phyloP scores from a whole-genome alignment of 2,888 invertebrate species.

The Deilephila elpenor region DNA sequence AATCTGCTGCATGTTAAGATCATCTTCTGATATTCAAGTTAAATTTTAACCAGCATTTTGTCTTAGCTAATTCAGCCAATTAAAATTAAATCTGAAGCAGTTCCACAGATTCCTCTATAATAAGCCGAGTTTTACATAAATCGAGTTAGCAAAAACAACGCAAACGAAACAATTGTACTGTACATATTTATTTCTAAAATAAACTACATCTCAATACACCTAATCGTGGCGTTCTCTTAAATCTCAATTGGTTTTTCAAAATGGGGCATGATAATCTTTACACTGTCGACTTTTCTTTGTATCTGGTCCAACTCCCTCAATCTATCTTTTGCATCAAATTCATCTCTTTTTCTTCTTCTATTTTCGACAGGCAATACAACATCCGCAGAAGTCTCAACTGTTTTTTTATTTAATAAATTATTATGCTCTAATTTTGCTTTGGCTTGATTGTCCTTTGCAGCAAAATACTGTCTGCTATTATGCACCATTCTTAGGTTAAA shows the following conservation, averaged over 20 bases:
- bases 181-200: constrained; percentile 32
- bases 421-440: constrained; percentile 28
- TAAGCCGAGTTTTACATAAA: too few species aligned
- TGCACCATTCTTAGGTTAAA: constrained; percentile 38
- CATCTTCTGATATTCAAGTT: too few species aligned
- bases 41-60: too few species aligned
- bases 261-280: constrained; percentile 38
- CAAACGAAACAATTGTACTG: background rate
- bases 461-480: constrained; percentile 49
- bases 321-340: constrained; percentile 42
- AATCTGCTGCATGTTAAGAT: too few species aligned
- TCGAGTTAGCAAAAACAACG: background rate
- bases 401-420: background rate
- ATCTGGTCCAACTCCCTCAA: constrained; percentile 54
- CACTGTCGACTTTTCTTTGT: constrained; percentile 50
- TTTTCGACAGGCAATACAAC: background rate
- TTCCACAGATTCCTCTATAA: too few species aligned
- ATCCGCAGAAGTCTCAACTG: background rate
- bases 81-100: too few species aligned
- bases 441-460: constrained; percentile 18
- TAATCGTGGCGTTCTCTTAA: constrained; percentile 2
- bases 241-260: constrained; percentile 20
- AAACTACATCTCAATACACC: constrained; percentile 20
- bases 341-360: constrained; percentile 40
- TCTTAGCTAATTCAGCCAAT: too few species aligned